Base-by-base conservation (phyloP, 2,113 vertebrate species). In the Leiothrix lutea region DNA sequence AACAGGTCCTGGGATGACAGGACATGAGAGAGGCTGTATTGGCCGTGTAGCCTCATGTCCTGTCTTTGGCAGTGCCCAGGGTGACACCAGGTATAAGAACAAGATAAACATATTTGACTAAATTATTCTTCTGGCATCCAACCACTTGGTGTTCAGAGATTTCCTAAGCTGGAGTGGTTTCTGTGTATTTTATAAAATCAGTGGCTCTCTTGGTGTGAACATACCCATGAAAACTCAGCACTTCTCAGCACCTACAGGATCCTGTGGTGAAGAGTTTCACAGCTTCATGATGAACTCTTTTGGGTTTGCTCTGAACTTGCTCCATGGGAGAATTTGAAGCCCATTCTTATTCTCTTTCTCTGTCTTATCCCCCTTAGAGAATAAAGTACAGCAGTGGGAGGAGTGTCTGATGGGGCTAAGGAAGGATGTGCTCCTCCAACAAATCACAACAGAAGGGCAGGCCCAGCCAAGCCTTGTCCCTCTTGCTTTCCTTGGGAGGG, bases 221-320 rank as follows among this genome's bases (percentile, higher is more conserved):
- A 0, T 14, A 22, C 2, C 29, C 29, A 12, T 21, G 40, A 70
- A 66, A 38, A 28, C 14, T 26, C 3, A 9, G 1, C 17, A 29
- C 14, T 81, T 64, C 29, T 69, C 31, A 84, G 16, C 17, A 71
- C 15, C 25, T 23, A 20, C 25, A 45, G 14, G 12, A 42, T 56
- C 19, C 26, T 80, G 58, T 44, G 18, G 8, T 23, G 24, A 57
- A 47, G 19, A 53, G 12, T 12, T 74, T 15, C 12, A 9, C 47
- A 56, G 19, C 8, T 57, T 45, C 71, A 54, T 1, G 3, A 50
- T 9, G 18, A 67, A 23, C 12, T 9, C 19, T 22, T 14, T 29
- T 58, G 33, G 8, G 10, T 42, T 66, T 74, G 45, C 31, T 86
- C 17, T 74, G 42, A 62, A 36, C 6, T 74, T 71, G 8, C 9